A percentile compares a stretch with the other conserved stretches of the same genome.
Evolutionary conservation across 2,797 vertebrate genomes (phyloP).

Genomic region (Monodelphis domestica): DNA sequence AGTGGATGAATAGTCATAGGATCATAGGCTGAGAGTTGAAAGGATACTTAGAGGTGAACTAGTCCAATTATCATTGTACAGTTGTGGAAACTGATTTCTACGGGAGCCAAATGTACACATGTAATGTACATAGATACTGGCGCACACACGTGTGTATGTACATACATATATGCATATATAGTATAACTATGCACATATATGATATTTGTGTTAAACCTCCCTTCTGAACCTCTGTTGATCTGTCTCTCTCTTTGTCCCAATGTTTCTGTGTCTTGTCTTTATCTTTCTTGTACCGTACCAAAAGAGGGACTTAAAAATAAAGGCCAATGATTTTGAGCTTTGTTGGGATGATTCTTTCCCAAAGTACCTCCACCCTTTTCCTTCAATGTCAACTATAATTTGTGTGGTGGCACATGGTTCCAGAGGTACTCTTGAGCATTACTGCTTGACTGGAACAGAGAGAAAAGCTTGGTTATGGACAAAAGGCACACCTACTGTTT

Average conservation of each 20-base stretch:
- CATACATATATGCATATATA: neutral
- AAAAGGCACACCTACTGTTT: neutral
- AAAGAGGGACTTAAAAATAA: neutral
- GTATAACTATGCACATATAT: neutral
- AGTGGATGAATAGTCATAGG: neutral
- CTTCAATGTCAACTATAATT: neutral
- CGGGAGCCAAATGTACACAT: neutral
- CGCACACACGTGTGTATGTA: neutral
- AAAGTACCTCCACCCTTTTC: slow-evolving; percentile 20
- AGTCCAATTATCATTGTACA: neutral
- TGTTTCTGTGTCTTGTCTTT: neutral
- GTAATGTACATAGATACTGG: too few relatives aligned
- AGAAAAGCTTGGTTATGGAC: neutral
- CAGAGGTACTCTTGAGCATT: neutral
- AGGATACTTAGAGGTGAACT: neutral
- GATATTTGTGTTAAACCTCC: neutral
- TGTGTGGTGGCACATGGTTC: neutral
- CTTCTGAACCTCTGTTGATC: neutral
- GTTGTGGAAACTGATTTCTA: neutral
- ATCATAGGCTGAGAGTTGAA: neutral
- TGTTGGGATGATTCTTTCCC: slow-evolving; percentile 51
- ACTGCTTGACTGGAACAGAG: neutral
- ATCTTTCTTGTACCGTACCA: neutral
- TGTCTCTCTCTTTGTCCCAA: neutral
- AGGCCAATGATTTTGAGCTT: slow-evolving; percentile 41